Evolutionary conservation across 1,140 invertebrate genomes (phyloP).

Genomic region (Danaus melanippus): DNA sequence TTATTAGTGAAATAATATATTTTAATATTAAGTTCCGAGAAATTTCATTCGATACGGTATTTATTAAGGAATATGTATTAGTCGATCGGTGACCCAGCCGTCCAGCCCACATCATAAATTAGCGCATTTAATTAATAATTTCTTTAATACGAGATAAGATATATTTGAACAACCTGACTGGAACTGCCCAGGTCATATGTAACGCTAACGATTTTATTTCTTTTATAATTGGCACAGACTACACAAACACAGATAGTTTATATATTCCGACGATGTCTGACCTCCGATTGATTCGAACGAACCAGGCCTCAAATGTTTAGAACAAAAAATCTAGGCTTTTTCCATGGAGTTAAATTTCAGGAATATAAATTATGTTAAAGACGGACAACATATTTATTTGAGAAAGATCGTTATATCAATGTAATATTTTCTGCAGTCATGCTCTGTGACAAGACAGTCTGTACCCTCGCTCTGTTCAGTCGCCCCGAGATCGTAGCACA

Average conservation of each 20-base stretch:
- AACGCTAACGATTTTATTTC: conserved; percentile 66
- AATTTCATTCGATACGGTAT: conserved; percentile 36
- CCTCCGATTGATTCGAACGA: too few relatives aligned
- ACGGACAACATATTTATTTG: too few relatives aligned
- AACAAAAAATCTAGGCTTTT: too few relatives aligned
- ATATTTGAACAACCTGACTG: conserved; percentile 66
- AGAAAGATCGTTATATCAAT: too few relatives aligned
- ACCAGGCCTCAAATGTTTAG: too few relatives aligned
- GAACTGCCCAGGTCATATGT: conserved; percentile 60
- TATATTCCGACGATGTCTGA: neutral
- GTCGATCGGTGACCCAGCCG: conserved; percentile 28
- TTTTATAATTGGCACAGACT: conserved; percentile 57
- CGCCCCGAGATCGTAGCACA: conserved; percentile 42
- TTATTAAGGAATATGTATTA: conserved; percentile 48
- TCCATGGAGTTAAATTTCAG: too few relatives aligned
- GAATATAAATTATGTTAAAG: too few relatives aligned
- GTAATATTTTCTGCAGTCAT: neutral
- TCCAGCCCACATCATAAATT: conserved; percentile 44
- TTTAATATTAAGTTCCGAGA: conserved; percentile 33
- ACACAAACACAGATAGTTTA: conserved; percentile 10
- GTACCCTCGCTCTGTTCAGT: conserved; percentile 21
- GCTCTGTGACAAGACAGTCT: conserved; percentile 32
- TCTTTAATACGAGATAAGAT: conserved; percentile 61
- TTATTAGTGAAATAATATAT: conserved; percentile 25
- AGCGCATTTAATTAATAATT: conserved; percentile 66